A percentile compares a stretch with the other conserved stretches of the same genome.
Evolutionary conservation across 2,797 vertebrate species (phyloP).

Genomic region (Silurus aristotelis): DNA sequence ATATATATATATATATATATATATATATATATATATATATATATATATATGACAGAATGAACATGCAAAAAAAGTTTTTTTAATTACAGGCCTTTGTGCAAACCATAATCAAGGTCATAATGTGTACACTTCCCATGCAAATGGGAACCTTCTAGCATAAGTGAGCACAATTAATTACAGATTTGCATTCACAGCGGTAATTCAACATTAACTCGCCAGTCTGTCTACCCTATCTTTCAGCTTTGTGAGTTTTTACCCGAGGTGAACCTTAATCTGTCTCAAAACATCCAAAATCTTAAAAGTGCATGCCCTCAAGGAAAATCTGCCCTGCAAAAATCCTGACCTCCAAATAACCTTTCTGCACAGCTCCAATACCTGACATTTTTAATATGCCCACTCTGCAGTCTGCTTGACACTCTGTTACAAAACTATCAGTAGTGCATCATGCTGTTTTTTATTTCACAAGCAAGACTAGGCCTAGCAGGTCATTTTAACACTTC

Average conservation of each 20-base stretch:
- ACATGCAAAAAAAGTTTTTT: too few species aligned
- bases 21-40: background rate
- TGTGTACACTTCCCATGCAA: background rate
- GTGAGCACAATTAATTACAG: background rate
- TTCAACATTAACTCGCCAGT: background rate
- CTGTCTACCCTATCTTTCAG: background rate
- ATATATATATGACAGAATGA: background rate
- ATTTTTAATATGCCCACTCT: slow-evolving; percentile 25
- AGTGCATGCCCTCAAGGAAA: slow-evolving; percentile 10
- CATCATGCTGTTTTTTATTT: slow-evolving; percentile 47
- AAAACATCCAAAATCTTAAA: background rate
- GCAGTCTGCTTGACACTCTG: slow-evolving; percentile 23
- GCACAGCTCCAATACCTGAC: background rate
- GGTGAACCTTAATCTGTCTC: background rate
- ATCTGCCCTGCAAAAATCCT: slow-evolving; percentile 25
- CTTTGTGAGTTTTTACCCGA: background rate
- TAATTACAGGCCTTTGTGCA: background rate
- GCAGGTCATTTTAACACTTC: slow-evolving; percentile 29
- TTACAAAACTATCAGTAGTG: slow-evolving; percentile 13
- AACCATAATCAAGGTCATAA: background rate
- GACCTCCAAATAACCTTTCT: slow-evolving; percentile 21
- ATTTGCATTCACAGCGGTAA: slow-evolving; percentile 2
- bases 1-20: too few species aligned
- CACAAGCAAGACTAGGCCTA: slow-evolving; percentile 42
- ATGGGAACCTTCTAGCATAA: too few species aligned